Evolutionary conservation across 2,888 invertebrate genomes (phyloP).

Genomic region (Amiota communis): DNA sequence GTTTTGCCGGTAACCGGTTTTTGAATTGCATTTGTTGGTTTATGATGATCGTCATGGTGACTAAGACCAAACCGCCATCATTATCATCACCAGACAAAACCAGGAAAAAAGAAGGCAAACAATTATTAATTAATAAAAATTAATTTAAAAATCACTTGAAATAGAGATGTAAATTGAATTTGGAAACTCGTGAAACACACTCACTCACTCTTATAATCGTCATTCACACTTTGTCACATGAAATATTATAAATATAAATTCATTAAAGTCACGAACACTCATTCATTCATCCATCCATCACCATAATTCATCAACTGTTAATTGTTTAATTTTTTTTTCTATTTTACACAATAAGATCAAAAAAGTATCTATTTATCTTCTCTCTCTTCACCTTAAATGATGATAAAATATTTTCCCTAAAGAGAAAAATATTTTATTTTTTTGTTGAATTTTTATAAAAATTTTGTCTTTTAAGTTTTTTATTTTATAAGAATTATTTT

Average conservation of each 20-base stretch:
- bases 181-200: neutral
- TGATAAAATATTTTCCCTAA: no score
- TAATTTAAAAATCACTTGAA: neutral
- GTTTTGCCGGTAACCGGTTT: constrained; percentile 62
- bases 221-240: neutral
- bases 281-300: constrained; percentile 30
- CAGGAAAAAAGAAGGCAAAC: neutral
- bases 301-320: constrained; percentile 21
- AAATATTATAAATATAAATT: neutral
- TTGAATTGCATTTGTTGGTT: constrained; percentile 12
- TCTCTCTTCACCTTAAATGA: no score
- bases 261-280: neutral
- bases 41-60: constrained; percentile 35
- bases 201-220: constrained; percentile 43
- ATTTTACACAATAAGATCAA: no score
- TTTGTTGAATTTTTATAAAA: neutral
- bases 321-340: constrained; percentile 25
- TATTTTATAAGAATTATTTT: constrained; percentile 27
- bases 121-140: neutral
- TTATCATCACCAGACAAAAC: neutral
- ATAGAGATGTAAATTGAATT: no score
- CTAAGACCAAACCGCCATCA: neutral
- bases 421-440: neutral
- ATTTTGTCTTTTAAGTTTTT: constrained; percentile 32
- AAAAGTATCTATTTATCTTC: no score